phyloP scores from a whole-genome alignment of 2,888 invertebrate species.

The Sarcophaga subvicina region DNA sequence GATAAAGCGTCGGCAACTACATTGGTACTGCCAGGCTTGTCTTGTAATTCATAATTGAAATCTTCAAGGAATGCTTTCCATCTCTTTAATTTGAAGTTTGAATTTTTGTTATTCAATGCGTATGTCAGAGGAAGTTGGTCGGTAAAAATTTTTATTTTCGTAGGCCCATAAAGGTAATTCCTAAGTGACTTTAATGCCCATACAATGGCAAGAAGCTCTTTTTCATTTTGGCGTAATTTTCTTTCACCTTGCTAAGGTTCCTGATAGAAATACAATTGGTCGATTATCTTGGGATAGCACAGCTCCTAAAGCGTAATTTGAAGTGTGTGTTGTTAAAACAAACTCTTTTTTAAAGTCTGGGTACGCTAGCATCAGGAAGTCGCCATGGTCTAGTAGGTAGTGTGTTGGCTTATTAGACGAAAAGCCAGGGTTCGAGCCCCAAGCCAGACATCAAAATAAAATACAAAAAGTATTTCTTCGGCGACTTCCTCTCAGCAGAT shows the following conservation, averaged over 20 bases:
- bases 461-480: no score
- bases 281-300: conserved; percentile 49
- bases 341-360: conserved; percentile 60
- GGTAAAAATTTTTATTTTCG: conserved; percentile 50
- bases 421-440: no score
- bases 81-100: conserved; percentile 50
- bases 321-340: conserved; percentile 52
- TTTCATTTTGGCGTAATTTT: conserved; percentile 38
- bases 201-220: no score
- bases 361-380: conserved; percentile 26
- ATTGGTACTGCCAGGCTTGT: conserved; percentile 51
- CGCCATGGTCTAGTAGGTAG: no score
- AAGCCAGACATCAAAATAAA: no score
- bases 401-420: no score
- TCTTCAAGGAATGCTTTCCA: conserved; percentile 66
- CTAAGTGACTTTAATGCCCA: not conserved
- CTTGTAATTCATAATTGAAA: conserved; percentile 58
- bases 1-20: no score
- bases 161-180: conserved; percentile 56
- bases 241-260: conserved; percentile 37
- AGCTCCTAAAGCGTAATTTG: conserved; percentile 52
- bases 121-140: conserved; percentile 57
- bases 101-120: conserved; percentile 61
- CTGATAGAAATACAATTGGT: conserved; percentile 50
- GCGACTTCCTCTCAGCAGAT: no score